A percentile compares a stretch with the other conserved stretches of the same genome.
These are phyloP conservation scores for Acestrorhynchus altus DNA, from an alignment of 2,797 vertebrate genomes.

Conservation along the genomic window DNA sequence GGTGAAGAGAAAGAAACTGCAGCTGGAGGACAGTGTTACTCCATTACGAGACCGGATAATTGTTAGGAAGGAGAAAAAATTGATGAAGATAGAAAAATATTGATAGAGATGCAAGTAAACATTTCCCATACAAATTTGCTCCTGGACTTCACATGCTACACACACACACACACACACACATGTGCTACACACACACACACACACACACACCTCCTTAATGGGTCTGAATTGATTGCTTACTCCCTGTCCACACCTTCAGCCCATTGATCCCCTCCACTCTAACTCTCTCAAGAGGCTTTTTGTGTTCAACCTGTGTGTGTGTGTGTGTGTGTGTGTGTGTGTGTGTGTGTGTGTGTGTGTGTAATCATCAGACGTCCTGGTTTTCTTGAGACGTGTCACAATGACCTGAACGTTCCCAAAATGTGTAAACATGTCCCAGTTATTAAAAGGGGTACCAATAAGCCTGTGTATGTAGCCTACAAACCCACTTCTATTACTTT, in stretches of 20 bases:
- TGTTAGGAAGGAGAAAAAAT: not conserved
- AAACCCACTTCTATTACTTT: too few species aligned
- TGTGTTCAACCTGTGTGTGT: constrained; percentile 58
- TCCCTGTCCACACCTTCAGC: constrained; percentile 76
- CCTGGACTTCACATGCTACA: not conserved
- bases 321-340: constrained; percentile 28
- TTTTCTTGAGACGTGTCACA: not conserved
- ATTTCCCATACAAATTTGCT: not conserved
- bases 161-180: constrained; percentile 57
- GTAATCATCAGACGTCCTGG: not conserved
- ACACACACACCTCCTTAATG: constrained; percentile 70
- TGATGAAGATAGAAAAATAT: constrained; percentile 33
- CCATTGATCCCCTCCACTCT: constrained; percentile 72
- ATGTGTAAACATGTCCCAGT: not conserved
- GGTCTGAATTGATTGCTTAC: constrained; percentile 73
- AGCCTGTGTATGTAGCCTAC: too few species aligned
- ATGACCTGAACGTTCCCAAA: not conserved
- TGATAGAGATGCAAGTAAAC: constrained; percentile 22
- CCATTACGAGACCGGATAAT: not conserved
- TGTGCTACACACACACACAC: constrained; percentile 32
- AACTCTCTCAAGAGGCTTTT: constrained; percentile 74
- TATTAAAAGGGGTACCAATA: too few species aligned
- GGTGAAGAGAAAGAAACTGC: not conserved
- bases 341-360: constrained; percentile 5
- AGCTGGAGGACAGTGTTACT: not conserved